Evolutionary conservation across 2,113 vertebrate species (phyloP), one percentile per base, ranked within the genome.

Genomic region (Podarcis muralis): DNA sequence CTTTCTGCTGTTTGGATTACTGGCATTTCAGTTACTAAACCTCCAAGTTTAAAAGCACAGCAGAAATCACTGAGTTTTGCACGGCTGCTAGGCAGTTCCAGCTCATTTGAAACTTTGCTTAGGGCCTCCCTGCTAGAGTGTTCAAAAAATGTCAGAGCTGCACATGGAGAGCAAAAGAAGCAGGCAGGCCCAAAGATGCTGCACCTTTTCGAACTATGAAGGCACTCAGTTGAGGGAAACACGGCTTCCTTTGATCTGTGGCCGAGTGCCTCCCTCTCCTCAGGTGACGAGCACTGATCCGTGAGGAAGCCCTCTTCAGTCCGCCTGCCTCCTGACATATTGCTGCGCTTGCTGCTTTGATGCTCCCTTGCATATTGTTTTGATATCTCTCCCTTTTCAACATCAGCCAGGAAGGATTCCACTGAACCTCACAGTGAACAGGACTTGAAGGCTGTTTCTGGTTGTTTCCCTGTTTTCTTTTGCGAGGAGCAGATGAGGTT

Each of bases 241-340:
- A 57, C 79, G 0, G 1, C 0, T 87, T 85, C 68, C 59, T 66
- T 72, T 90, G 22, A 25, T 84, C 23, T 76, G 2, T 90, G 37
- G 20, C 13, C 87, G 82, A 87, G 22, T 85, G 30, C 3, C 0
- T 92, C 84, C 48, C 12, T 90, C 65, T 92, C 89, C 69, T 30
- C 37, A 83, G 90, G n/a, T 86, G 89, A 79, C 23, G 11, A 92
- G 90, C 48, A 8, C 15, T 92, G 25, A 85, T 88, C 43, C 66
- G 16, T 7, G 48, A 62, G 5, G 88, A 90, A 77, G 3, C 0
- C 3, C 81, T 91, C 62, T 86, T 90, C 86, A 91, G 20, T 71
- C 81, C 43, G 85, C 37, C 78, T 81, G n/a, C 90, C 69, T 87
- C 20, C 23, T 78, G 57, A 88, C 27, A n/a, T 9, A 0, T 25